Percentiles rank a stretch among this genome's conserved stretches.
phyloP scores from a whole-genome alignment of 2,888 invertebrate species.

The Stenichneumon culpator region DNA sequence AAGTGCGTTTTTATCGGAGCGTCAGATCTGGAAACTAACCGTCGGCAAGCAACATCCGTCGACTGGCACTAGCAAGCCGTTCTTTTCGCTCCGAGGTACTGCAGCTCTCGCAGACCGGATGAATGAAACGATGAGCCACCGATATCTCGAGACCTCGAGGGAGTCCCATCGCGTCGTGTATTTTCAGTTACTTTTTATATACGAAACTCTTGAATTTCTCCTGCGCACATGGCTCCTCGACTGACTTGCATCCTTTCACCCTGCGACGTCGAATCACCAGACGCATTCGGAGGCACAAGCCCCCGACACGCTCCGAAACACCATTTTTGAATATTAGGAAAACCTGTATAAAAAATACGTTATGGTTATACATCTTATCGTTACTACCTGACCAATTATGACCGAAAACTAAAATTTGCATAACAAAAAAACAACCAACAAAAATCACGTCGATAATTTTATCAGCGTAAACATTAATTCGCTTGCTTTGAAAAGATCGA shows the following conservation, averaged over 20 bases:
- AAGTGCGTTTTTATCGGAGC: conserved; percentile 6
- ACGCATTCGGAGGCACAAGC: conserved; percentile 4
- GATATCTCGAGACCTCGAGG: conserved; percentile 43
- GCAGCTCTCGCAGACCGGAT: conserved; percentile 46
- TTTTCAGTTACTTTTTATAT: conserved; percentile 49
- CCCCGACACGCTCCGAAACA: neutral
- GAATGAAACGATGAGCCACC: conserved; percentile 49
- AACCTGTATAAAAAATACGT: neutral
- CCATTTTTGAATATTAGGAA: neutral
- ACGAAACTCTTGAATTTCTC: conserved; percentile 48
- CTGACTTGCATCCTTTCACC: conserved; percentile 23
- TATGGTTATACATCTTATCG: neutral
- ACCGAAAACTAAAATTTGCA: neutral
- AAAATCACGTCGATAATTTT: neutral
- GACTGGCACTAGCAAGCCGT: conserved; percentile 23
- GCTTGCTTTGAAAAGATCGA: no score
- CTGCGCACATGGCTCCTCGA: conserved; percentile 57
- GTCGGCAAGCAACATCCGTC: conserved; percentile 23
- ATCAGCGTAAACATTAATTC: neutral
- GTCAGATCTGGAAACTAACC: neutral
- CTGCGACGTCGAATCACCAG: conserved; percentile 13
- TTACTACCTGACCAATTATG: neutral
- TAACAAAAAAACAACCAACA: neutral
- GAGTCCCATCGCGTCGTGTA: conserved; percentile 20
- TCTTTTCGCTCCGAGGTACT: conserved; percentile 32